Evolutionary conservation across 2,797 vertebrate genomes (phyloP).

Genomic region (Pempheris klunzingeri): DNA sequence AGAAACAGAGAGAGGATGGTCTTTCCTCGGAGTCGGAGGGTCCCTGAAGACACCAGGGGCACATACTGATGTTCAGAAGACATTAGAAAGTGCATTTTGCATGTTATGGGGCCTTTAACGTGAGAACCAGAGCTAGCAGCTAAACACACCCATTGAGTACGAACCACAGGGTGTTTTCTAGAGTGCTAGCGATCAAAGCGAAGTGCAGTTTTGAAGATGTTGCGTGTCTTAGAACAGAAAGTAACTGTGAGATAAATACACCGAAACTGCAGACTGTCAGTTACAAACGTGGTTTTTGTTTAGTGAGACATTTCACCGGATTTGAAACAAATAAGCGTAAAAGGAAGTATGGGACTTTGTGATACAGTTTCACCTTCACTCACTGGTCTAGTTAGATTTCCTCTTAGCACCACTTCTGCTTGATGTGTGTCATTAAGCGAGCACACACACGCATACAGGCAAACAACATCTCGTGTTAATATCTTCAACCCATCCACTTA

Average conservation of each 20-base stretch:
- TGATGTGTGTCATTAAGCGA: conserved; percentile 42
- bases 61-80: too few species aligned
- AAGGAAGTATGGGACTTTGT: conserved; percentile 32
- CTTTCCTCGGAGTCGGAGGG: too few species aligned
- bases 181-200: conserved; percentile 23
- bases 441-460: conserved; percentile 35
- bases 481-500: conserved; percentile 76
- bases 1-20: too few species aligned
- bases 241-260: conserved; percentile 36
- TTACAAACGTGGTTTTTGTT: conserved; percentile 47
- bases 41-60: too few species aligned
- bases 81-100: too few species aligned
- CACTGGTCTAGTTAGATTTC: conserved; percentile 61
- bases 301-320: conserved; percentile 29
- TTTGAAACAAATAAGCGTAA: conserved; percentile 43
- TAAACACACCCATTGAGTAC: conserved; percentile 1
- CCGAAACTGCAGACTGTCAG: conserved; percentile 8
- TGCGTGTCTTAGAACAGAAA: conserved; percentile 35
- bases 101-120: too few species aligned
- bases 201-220: conserved; percentile 32
- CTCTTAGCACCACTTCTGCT: conserved; percentile 55
- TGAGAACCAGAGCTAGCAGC: conserved; percentile 22
- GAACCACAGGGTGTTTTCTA: conserved; percentile 29
- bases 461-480: conserved; percentile 67
- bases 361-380: conserved; percentile 66